phyloP scores from a whole-genome alignment of 2,888 invertebrate genomes.

The Eubasilissa splendida region DNA sequence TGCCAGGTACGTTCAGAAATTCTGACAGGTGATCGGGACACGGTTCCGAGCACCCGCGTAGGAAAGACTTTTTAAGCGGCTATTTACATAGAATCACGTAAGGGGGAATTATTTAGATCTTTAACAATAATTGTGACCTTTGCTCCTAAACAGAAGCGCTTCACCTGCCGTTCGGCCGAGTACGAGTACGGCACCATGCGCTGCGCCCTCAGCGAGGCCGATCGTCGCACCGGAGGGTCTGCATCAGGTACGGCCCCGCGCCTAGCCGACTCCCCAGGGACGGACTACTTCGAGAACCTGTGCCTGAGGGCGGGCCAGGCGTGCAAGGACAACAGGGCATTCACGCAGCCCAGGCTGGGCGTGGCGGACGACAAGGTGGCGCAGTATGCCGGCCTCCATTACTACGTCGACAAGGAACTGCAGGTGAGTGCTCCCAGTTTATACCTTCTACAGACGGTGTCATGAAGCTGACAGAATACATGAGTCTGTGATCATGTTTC shows the following conservation, averaged over 20 bases:
- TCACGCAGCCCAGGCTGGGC: slow-evolving; percentile 87
- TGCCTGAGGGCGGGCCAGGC: slow-evolving; percentile 91
- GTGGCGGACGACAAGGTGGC: slow-evolving; percentile 94
- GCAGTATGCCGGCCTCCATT: slow-evolving; percentile 92
- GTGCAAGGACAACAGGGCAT: slow-evolving; percentile 87
- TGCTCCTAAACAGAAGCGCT: slow-evolving; percentile 80
- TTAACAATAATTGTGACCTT: neutral
- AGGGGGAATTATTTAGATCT: neutral
- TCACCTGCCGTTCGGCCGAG: slow-evolving; percentile 92
- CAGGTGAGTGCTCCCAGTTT: slow-evolving; percentile 71
- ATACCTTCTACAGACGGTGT: too few species aligned
- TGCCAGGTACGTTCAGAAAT: neutral
- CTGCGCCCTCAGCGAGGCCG: slow-evolving; percentile 92
- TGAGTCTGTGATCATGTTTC: too few species aligned
- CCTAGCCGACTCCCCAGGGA: slow-evolving; percentile 85
- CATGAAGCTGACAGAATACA: too few species aligned
- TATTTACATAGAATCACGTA: too few species aligned
- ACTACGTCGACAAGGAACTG: slow-evolving; percentile 94
- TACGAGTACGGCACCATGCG: slow-evolving; percentile 95
- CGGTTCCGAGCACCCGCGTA: neutral
- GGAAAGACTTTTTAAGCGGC: too few species aligned
- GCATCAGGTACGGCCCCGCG: slow-evolving; percentile 80
- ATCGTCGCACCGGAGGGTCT: slow-evolving; percentile 77
- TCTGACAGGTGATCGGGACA: neutral
- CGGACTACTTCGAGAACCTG: slow-evolving; percentile 79